These are phyloP conservation scores for Cercopithecus hamlyni DNA, from an alignment of 2,797 vertebrate species.

Conservation along the genomic window DNA sequence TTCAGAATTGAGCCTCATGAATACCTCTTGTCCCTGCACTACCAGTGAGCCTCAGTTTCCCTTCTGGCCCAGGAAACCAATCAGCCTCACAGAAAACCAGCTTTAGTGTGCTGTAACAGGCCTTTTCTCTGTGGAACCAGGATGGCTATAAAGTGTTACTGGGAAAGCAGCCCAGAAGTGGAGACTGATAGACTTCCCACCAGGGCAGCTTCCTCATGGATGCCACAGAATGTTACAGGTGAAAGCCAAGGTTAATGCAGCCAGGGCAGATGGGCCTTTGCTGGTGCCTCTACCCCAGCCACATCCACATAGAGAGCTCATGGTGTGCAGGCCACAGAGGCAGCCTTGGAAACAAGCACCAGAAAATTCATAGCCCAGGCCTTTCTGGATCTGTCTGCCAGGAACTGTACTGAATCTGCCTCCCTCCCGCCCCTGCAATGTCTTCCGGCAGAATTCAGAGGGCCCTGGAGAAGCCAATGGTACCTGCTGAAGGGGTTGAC, in stretches of 20 bases:
- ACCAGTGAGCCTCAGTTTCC: not conserved
- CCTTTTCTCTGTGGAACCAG: not conserved
- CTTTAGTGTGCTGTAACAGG: not conserved
- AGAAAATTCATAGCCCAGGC: not conserved
- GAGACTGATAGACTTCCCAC: not conserved
- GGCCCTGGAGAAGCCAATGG: not conserved
- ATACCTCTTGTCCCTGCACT: not conserved
- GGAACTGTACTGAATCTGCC: not conserved
- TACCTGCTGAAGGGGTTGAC: not conserved
- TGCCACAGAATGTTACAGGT: not conserved
- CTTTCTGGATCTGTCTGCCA: not conserved
- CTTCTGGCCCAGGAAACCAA: not conserved
- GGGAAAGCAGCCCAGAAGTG: not conserved
- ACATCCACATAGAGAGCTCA: not conserved
- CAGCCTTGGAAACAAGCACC: not conserved
- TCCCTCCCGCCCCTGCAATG: not conserved
- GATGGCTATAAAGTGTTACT: not conserved
- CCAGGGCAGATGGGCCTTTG: not conserved
- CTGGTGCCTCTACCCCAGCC: not conserved
- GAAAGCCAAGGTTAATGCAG: not conserved
- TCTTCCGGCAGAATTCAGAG: not conserved
- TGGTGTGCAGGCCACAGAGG: not conserved
- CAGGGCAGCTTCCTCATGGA: not conserved
- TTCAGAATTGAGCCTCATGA: not conserved
- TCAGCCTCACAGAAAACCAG: not conserved